phyloP scores from a whole-genome alignment of 1,140 invertebrate genomes.

The Drosophila subobscura region DNA sequence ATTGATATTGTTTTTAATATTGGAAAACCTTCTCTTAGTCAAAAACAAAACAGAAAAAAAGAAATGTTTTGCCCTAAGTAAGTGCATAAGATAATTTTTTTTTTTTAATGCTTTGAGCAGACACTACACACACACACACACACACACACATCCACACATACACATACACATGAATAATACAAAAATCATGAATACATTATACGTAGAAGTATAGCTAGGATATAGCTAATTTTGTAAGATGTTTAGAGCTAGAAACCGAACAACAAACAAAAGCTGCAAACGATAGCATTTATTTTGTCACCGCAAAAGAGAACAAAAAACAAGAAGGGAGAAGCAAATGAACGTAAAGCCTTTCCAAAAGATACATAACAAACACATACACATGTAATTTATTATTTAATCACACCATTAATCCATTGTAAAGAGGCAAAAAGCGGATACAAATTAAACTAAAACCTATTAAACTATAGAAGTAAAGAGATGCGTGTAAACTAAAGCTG shows the following conservation, averaged over 20 bases:
- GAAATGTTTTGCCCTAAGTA: constrained; percentile 26
- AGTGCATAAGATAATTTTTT: constrained; percentile 1
- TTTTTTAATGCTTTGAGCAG: constrained; percentile 56
- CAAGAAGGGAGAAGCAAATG: background rate
- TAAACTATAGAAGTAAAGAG: constrained; percentile 22
- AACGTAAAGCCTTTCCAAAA: constrained; percentile 10
- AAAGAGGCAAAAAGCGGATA: constrained; percentile 64
- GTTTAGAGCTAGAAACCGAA: constrained; percentile 56
- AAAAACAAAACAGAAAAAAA: constrained; percentile 2
- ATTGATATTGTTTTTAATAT: no score
- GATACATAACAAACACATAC: constrained; percentile 13
- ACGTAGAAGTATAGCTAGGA: constrained; percentile 12
- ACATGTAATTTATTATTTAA: constrained; percentile 57
- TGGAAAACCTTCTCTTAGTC: no score
- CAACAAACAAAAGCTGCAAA: constrained; percentile 49
- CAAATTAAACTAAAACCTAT: constrained; percentile 25
- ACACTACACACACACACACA: no score
- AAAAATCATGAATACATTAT: constrained; percentile 26
- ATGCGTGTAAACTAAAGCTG: constrained; percentile 43
- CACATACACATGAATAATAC: constrained; percentile 3
- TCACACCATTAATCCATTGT: constrained; percentile 56
- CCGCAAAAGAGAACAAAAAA: constrained; percentile 9
- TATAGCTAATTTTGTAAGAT: constrained; percentile 19
- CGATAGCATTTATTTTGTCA: constrained; percentile 69
- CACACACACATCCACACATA: no score